Base-by-base conservation (phyloP, 2,888 invertebrate genomes). In the Phytoseiulus persimilis region DNA sequence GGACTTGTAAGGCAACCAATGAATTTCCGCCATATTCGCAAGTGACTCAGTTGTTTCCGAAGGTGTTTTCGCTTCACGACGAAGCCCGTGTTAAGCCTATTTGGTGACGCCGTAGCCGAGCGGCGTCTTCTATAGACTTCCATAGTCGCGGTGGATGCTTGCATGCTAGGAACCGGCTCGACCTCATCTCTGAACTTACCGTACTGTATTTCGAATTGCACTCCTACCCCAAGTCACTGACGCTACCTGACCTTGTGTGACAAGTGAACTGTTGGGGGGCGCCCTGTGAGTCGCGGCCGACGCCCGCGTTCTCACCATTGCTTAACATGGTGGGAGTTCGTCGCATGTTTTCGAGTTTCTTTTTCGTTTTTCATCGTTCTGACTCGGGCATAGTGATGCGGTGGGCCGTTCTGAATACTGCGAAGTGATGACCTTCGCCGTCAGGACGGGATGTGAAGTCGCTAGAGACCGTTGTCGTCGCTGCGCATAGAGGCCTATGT, bases 51-150 rank as follows among this genome's bases (percentile, higher is more conserved):
- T 65, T 65, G 65, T 65, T 65, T 65, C 65, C 28, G 65, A 65
- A 28, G 23, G 65, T 65, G 65, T 65, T 65, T 65, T 65, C 65
- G 65, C 65, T 23, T 65, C 65, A 65, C 65, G 65, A 65, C 5
- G 65, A 18, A 65, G 65, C 65, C 65, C 65, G 65, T 45, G 87
- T 45, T 87, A 87, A 45, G 87, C 87, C 87, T 87, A 87, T 87
- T 87, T 87, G 87, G 87, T 87, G 87, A 87, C 87, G 87, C 32
- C 87, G 87, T 45, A 87, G 87, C 33, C 87, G 45, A 39, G 32
- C 32, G 87, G 87, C 87, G 87, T 87, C 87, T 33, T 87, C 87
- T 87, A 87, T 87, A 45, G 87, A n/a, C 87, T 33, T 87, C 87
- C 45, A 87, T 87, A 45, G 87, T 31, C 65, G 65, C 65, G 65